phyloP scores from a whole-genome alignment of 2,888 invertebrate species.

The Caenorhabditis wallacei region DNA sequence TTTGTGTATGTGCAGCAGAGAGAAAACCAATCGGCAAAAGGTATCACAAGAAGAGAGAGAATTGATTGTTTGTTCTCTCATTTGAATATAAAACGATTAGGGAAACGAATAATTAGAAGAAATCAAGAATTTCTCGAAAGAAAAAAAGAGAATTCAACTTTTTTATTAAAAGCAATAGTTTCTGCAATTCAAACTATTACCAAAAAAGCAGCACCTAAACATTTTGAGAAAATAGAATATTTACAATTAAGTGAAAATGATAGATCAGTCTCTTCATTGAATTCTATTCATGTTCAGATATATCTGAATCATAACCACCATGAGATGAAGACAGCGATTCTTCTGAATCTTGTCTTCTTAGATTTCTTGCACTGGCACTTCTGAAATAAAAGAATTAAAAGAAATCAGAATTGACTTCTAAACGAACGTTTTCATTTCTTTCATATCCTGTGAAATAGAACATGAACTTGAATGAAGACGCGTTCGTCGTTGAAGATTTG shows the following conservation, averaged over 20 bases:
- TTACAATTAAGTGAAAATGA: neutral
- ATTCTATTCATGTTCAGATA: conserved; percentile 31
- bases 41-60: conserved; percentile 19
- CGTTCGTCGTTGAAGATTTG: conserved; percentile 59
- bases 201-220: conserved; percentile 56
- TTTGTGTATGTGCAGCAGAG: conserved; percentile 30
- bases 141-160: conserved; percentile 25
- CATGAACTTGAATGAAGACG: conserved; percentile 71
- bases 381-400: conserved; percentile 22
- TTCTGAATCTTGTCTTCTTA: conserved; percentile 27
- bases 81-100: conserved; percentile 6
- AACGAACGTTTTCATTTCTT: conserved; percentile 68
- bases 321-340: conserved; percentile 27
- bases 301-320: conserved; percentile 51
- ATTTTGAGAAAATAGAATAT: conserved; percentile 13
- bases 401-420: neutral
- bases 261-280: neutral
- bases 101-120: conserved; percentile 11
- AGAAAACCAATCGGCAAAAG: conserved; percentile 37
- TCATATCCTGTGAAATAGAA: conserved; percentile 71
- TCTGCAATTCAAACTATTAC: conserved; percentile 52
- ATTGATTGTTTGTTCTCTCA: conserved; percentile 32
- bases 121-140: neutral
- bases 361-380: conserved; percentile 44
- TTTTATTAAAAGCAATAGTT: conserved; percentile 61